A percentile compares a stretch with the other conserved stretches of the same genome.
These are phyloP conservation scores for Gallinago jamesoni DNA, from an alignment of 2,113 vertebrate genomes.

Conservation along the genomic window DNA sequence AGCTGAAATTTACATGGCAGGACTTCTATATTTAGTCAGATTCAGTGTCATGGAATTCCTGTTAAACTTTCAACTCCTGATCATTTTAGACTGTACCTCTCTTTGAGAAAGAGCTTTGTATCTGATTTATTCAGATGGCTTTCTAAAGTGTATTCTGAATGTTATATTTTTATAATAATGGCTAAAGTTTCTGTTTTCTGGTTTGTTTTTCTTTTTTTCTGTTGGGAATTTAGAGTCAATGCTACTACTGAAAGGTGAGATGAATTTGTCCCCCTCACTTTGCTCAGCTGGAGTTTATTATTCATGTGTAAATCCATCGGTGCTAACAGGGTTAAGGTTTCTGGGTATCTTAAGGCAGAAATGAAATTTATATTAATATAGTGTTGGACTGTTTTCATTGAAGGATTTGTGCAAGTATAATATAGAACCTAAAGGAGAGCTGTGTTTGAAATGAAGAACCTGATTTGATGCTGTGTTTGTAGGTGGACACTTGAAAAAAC, in stretches of 20 bases:
- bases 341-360: neutral
- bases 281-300: neutral
- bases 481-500: neutral
- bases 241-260: neutral
- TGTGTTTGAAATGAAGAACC: neutral
- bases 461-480: neutral
- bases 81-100: neutral
- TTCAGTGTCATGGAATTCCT: neutral
- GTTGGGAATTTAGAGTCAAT: neutral
- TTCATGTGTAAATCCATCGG: neutral
- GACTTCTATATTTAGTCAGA: neutral
- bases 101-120: neutral
- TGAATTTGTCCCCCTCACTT: neutral
- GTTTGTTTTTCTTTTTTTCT: too few species aligned
- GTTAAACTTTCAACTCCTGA: neutral
- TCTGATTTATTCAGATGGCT: neutral
- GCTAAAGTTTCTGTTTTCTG: neutral
- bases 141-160: neutral
- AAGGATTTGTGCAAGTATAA: neutral
- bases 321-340: neutral
- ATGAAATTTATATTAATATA: neutral
- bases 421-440: neutral
- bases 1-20: neutral
- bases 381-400: neutral
- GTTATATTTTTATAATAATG: neutral